Conservation (phyloP, 2,797 vertebrate genomes). For the Eulemur albifrons region DNA sequence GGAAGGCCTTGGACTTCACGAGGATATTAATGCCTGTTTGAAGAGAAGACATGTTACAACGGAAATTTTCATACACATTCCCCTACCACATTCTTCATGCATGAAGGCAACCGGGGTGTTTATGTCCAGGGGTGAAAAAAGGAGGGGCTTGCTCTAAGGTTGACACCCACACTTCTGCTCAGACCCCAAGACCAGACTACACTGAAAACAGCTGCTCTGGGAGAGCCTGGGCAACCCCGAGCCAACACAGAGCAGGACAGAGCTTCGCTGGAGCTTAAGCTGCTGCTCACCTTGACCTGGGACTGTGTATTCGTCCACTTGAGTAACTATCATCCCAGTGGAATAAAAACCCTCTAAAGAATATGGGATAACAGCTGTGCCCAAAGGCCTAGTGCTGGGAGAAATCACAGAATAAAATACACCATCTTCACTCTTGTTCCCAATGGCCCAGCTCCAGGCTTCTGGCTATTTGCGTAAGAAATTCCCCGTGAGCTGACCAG, state of each 20-base stretch:
- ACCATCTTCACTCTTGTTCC: background rate
- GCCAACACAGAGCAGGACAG: background rate
- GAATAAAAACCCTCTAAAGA: background rate
- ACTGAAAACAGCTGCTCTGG: background rate
- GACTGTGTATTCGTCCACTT: background rate
- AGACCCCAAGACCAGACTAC: background rate
- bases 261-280: background rate
- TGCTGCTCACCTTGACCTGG: background rate
- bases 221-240: background rate
- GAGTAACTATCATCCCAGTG: background rate
- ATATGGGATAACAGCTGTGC: background rate
- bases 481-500: background rate
- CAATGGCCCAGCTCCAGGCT: background rate
- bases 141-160: background rate
- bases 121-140: background rate
- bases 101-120: background rate
- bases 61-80: fast-evolving
- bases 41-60: conserved; percentile 20
- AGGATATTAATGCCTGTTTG: conserved; percentile 94
- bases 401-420: background rate
- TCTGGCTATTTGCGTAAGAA: background rate
- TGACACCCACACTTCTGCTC: no score
- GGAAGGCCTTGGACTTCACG: conserved; percentile 95
- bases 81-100: fast-evolving
- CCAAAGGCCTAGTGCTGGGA: background rate